Conservation (phyloP, 2,797 vertebrate genomes). For the Chrysocyon brachyurus region DNA sequence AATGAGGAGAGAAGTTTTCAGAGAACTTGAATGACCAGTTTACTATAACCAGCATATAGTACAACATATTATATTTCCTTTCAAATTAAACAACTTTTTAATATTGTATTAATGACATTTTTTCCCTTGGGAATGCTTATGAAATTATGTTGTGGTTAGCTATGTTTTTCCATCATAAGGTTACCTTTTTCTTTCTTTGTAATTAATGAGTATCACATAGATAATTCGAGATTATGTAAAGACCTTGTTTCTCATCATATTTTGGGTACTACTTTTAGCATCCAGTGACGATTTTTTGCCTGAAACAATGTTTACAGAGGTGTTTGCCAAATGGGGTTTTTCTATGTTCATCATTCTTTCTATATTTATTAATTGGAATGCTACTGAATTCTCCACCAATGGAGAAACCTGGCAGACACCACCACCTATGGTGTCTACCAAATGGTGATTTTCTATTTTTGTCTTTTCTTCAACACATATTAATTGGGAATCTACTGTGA, state of each 20-base stretch:
- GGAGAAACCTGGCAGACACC: neutral
- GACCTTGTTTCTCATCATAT: neutral
- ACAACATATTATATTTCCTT: neutral
- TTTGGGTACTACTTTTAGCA: neutral
- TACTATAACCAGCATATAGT: neutral
- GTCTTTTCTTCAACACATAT: neutral
- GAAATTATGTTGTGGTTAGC: neutral
- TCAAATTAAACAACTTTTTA: neutral
- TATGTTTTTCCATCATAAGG: neutral
- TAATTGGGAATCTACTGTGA: neutral
- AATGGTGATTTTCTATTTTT: constrained; percentile 9
- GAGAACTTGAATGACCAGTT: neutral
- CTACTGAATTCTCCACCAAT: neutral
- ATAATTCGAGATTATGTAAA: neutral
- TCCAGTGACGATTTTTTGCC: neutral
- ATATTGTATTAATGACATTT: neutral
- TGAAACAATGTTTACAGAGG: neutral
- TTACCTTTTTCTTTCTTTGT: neutral
- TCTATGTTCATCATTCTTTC: constrained; percentile 18
- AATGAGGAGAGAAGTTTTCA: neutral
- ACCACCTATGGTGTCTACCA: neutral
- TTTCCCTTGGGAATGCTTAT: neutral
- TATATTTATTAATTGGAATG: neutral
- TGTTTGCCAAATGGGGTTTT: constrained; percentile 37
- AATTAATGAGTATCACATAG: neutral